Conservation (phyloP, 2,888 invertebrate species). For the Tetrapedia diversipes region DNA sequence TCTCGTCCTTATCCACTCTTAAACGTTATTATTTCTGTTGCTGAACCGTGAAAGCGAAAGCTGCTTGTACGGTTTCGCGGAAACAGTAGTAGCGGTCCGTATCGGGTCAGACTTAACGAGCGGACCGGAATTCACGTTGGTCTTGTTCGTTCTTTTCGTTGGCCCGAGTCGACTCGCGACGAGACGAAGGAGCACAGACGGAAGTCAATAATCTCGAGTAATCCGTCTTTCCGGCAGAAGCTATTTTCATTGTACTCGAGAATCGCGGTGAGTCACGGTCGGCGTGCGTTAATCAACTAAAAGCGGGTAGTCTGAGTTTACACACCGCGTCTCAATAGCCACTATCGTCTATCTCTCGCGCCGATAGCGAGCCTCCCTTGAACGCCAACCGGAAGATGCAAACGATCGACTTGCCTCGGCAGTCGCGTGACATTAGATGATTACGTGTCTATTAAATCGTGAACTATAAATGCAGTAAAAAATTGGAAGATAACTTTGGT, state of each 20-base stretch:
- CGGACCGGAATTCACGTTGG: conserved; percentile 52
- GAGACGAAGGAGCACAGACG: conserved; percentile 56
- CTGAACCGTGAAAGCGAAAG: not conserved
- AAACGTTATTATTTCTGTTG: no score
- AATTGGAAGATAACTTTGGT: no score
- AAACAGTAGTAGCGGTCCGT: conserved; percentile 13
- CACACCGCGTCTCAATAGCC: conserved; percentile 72
- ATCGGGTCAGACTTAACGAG: conserved; percentile 22
- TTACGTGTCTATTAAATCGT: conserved; percentile 47
- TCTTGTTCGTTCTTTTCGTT: conserved; percentile 53
- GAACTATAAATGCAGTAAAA: no score
- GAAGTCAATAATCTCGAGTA: conserved; percentile 76
- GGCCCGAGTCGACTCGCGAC: conserved; percentile 34
- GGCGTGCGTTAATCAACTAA: conserved; percentile 79
- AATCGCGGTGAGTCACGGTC: conserved; percentile 64
- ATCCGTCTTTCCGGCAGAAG: conserved; percentile 72
- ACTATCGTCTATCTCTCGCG: conserved; percentile 69
- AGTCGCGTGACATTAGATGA: conserved; percentile 58
- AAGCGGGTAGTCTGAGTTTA: conserved; percentile 77
- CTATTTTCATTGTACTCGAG: conserved; percentile 74
- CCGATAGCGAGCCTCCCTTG: conserved; percentile 62
- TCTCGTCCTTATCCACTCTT: no score
- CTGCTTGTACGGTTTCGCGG: not conserved
- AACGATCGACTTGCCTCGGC: conserved; percentile 44
- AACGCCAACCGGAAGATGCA: conserved; percentile 28